Conservation (phyloP, 2,888 invertebrate species). For the Lasioglossum villosulum region DNA sequence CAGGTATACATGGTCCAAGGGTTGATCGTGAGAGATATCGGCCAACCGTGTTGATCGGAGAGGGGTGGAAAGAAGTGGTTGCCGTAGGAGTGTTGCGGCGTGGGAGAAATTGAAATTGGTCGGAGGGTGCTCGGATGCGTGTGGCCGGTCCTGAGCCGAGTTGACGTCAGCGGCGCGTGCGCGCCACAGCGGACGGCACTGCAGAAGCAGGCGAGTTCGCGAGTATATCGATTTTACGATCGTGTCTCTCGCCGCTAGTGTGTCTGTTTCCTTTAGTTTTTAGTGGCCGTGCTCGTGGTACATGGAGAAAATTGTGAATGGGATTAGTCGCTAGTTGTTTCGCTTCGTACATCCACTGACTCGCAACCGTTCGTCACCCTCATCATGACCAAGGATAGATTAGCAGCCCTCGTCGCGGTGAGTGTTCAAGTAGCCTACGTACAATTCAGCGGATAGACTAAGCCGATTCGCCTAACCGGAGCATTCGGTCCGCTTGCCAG, state of each 20-base stretch:
- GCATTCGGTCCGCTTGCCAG: slow-evolving; percentile 14
- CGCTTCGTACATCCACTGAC: slow-evolving; percentile 79
- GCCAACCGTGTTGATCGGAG: neutral
- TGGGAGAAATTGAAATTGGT: neutral
- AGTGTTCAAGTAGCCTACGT: slow-evolving; percentile 82
- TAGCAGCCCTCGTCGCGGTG: slow-evolving; percentile 98
- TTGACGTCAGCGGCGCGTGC: slow-evolving; percentile 85
- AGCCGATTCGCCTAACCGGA: slow-evolving; percentile 15
- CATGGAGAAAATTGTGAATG: slow-evolving; percentile 92
- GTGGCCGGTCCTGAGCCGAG: slow-evolving; percentile 62
- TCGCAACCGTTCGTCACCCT: slow-evolving; percentile 74
- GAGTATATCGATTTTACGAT: slow-evolving; percentile 93
- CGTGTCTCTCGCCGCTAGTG: slow-evolving; percentile 84
- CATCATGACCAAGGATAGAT: slow-evolving; percentile 97
- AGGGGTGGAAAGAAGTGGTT: neutral
- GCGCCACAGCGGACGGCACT: slow-evolving; percentile 86
- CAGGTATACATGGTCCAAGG: too few relatives aligned
- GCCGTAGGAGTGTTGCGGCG: neutral
- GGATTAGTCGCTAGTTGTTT: slow-evolving; percentile 85
- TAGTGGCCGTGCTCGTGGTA: slow-evolving; percentile 90
- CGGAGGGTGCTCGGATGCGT: slow-evolving; percentile 25
- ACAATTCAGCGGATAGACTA: slow-evolving; percentile 30
- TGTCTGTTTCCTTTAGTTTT: slow-evolving; percentile 85
- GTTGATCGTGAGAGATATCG: too few relatives aligned
- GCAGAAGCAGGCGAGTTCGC: slow-evolving; percentile 88